A percentile compares a stretch with the other conserved stretches of the same genome.
phyloP scores from a whole-genome alignment of 2,113 vertebrate genomes.

The Stigmatopora nigra region DNA sequence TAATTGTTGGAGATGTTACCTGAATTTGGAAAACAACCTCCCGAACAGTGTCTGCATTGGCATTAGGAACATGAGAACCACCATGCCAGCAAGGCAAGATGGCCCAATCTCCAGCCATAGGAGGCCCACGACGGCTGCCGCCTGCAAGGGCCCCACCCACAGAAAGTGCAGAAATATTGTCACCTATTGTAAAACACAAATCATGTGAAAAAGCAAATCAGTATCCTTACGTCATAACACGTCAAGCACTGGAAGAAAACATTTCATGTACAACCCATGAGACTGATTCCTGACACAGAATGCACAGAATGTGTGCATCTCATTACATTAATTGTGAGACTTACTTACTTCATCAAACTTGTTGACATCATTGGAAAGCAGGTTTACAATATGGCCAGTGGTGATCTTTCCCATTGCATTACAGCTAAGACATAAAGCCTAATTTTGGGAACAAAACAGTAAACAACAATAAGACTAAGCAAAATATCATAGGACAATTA shows the following conservation, averaged over 20 bases:
- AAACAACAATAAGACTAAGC: background rate
- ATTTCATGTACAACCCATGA: background rate
- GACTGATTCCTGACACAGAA: too few species aligned
- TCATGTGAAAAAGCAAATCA: background rate
- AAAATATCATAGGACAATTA: background rate
- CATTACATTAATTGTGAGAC: background rate
- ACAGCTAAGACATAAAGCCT: constrained; percentile 86
- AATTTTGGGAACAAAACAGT: background rate
- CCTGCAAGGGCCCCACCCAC: constrained; percentile 89
- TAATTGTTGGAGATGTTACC: constrained; percentile 65
- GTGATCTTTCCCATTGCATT: constrained; percentile 86
- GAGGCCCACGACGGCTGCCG: constrained; percentile 75
- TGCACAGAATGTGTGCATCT: too few species aligned
- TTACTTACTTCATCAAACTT: constrained; percentile 87
- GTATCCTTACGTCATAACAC: background rate
- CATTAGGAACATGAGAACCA: constrained; percentile 82
- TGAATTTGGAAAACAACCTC: constrained; percentile 82
- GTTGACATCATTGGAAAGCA: constrained; percentile 94
- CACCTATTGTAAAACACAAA: constrained; percentile 66
- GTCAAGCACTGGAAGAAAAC: background rate
- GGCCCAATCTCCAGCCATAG: constrained; percentile 89
- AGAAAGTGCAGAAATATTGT: constrained; percentile 89
- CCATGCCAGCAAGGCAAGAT: constrained; percentile 87
- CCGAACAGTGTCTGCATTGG: constrained; percentile 83
- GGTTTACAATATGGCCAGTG: constrained; percentile 93